These are phyloP conservation scores for Tetraneura akinire DNA, from an alignment of 1,140 invertebrate genomes.

Conservation along the genomic window DNA sequence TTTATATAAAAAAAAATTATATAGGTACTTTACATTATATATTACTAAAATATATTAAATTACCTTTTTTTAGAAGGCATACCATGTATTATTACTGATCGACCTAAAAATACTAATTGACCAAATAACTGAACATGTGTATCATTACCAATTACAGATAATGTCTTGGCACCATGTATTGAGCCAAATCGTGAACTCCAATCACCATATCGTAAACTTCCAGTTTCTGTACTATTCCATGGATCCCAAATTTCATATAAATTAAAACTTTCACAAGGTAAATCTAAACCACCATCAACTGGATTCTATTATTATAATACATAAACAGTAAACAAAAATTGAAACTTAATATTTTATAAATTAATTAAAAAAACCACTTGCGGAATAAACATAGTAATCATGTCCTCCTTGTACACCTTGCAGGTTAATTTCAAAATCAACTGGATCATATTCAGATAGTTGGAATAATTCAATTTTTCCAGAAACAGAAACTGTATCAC, in stretches of 20 bases:
- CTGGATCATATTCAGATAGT: conserved; percentile 80
- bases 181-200: conserved; percentile 34
- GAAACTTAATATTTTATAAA: not conserved
- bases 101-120: conserved; percentile 76
- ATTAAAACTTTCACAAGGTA: conserved; percentile 81
- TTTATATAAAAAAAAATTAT: too few relatives aligned
- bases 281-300: conserved; percentile 77
- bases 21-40: too few relatives aligned
- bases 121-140: conserved; percentile 84
- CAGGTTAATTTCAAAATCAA: conserved; percentile 76
- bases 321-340: conserved; percentile 13
- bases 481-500: conserved; percentile 64
- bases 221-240: conserved; percentile 54
- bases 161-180: conserved; percentile 55
- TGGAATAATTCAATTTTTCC: conserved; percentile 82
- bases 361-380: conserved; percentile 57
- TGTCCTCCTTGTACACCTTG: conserved; percentile 70
- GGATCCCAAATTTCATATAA: conserved; percentile 85
- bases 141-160: conserved; percentile 72
- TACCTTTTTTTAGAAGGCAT: conserved; percentile 65
- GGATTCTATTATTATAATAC: conserved; percentile 65
- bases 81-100: conserved; percentile 85
- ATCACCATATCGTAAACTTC: conserved; percentile 36
- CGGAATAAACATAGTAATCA: conserved; percentile 83
- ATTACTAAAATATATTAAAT: not conserved